Conservation (phyloP, 2,888 invertebrate species). For the Boloria euphrosyne region DNA sequence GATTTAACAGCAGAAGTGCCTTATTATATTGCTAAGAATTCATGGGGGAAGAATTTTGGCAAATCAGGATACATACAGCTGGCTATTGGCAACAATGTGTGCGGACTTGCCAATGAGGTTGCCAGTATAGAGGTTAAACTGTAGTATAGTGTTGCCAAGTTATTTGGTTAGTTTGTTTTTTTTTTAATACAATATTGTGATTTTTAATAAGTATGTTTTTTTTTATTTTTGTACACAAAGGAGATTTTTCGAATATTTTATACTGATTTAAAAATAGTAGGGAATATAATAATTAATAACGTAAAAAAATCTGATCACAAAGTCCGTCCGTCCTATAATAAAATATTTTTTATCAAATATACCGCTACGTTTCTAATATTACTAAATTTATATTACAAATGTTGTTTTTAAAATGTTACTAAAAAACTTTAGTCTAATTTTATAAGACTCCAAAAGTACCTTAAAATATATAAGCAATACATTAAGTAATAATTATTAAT, state of each 20-base stretch:
- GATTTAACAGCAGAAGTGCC: constrained; percentile 87
- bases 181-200: not conserved
- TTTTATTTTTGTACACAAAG: not conserved
- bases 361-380: too few species aligned
- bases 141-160: constrained; percentile 21
- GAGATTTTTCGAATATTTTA: too few species aligned
- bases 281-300: too few species aligned
- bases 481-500: not conserved
- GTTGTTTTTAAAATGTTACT: too few species aligned
- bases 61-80: constrained; percentile 89
- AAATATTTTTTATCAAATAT: too few species aligned
- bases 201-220: not conserved
- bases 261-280: too few species aligned
- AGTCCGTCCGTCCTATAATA: too few species aligned
- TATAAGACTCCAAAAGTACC: not conserved
- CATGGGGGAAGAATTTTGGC: constrained; percentile 91
- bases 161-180: not conserved
- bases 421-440: not conserved
- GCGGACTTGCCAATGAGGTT: constrained; percentile 89
- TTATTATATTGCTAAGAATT: constrained; percentile 92
- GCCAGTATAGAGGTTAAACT: constrained; percentile 78
- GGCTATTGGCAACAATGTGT: constrained; percentile 88
- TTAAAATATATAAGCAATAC: not conserved
- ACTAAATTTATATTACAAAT: too few species aligned
- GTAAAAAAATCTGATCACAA: too few species aligned